Evolutionary conservation across 2,888 invertebrate species (phyloP), one percentile per base, ranked within the genome.

Genomic region (Polymixis flavicincta): DNA sequence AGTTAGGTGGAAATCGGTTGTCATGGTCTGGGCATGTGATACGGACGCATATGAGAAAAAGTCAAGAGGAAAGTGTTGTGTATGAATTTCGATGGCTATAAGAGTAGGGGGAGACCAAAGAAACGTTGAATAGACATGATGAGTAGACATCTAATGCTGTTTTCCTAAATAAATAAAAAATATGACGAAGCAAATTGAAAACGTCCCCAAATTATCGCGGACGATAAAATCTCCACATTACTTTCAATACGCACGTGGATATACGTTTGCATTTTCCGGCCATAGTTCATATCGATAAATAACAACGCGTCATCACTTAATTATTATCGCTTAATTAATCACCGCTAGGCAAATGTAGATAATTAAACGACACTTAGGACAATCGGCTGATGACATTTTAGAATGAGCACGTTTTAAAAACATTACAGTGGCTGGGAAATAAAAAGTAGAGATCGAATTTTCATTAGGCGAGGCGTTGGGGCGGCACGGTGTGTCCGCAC

Each of bases 381-480:
- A 81, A 79, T 76, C 76, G 74, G 82, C 74, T 87, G 90, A 90
- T 91, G 84, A 87, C 90, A 85, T 88, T 90, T 92, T 90, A 88
- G 86, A 91, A 92, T 90, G 91, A 91, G 88, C 89, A 89, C 91
- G 81, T 81, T 85, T 90, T 89, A 88, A 91, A 91, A 82, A 90
- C 89, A 89, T 92, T 92, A 85, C 91, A 89, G 90, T 85, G 85
- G 86, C 81, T 90, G 87, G 87, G 86, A 89, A 91, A 90, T 90
- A 93, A 92, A 94, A 95, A 94, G 93, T 92, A 94, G 89, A 93
- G 94, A 95, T 95, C 90, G 94, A 93, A 94, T 95, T 96, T 96
- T 96, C 96, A 96, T 96, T 96, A 96, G 94, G 92, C 91, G 94
- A 95, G 94, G 96, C 95, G 95, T 95, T 93, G 93, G 94, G 92